These are phyloP conservation scores for Dicerorhinus sumatrensis DNA, from an alignment of 2,113 vertebrate genomes.

Conservation along the genomic window DNA sequence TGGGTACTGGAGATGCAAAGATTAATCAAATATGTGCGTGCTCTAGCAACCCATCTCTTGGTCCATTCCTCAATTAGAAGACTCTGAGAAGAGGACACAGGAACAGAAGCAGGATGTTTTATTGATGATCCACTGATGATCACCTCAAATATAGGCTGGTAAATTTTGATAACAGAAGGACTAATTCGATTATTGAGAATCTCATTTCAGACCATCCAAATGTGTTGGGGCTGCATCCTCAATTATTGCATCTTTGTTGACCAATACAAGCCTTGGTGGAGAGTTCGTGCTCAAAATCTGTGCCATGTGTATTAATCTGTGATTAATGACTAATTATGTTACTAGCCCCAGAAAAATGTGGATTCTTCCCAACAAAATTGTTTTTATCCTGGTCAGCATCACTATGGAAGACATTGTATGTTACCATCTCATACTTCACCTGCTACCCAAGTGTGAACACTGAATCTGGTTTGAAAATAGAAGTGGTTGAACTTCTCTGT, in stretches of 20 bases:
- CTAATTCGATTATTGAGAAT: neutral
- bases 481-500: neutral
- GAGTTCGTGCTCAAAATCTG: neutral
- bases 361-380: neutral
- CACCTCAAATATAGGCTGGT: neutral
- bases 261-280: neutral
- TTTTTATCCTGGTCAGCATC: neutral
- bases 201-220: neutral
- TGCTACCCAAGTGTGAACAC: neutral
- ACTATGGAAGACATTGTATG: neutral
- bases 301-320: neutral
- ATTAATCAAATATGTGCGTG: neutral
- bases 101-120: neutral
- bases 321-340: neutral
- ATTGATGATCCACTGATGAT: neutral
- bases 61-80: neutral
- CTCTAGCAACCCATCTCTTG: neutral
- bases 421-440: neutral
- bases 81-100: neutral
- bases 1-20: neutral
- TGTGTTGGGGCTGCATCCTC: rapidly evolving
- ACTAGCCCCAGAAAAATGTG: neutral
- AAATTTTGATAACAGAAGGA: neutral
- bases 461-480: neutral
- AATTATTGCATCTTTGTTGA: neutral